A percentile compares a stretch with the other conserved stretches of the same genome.
Conservation (phyloP, 2,797 vertebrate species). For the Acrossocheilus wenchowensis region DNA sequence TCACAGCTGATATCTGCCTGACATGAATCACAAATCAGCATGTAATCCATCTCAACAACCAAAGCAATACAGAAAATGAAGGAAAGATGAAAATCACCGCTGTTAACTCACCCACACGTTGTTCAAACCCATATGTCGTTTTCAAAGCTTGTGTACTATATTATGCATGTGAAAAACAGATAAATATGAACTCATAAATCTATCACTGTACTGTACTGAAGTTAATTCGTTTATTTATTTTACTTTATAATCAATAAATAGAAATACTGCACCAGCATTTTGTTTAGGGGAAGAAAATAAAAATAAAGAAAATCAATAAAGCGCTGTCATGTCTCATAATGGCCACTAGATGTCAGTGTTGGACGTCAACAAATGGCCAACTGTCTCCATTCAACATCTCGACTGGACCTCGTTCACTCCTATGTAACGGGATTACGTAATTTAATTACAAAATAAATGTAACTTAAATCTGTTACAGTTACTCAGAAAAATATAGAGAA, state of each 20-base stretch:
- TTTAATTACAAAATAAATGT: too few relatives aligned
- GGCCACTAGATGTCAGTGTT: constrained; percentile 1
- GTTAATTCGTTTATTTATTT: neutral
- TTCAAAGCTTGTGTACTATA: neutral
- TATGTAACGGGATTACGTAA: too few relatives aligned
- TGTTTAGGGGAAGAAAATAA: neutral
- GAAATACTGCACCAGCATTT: neutral
- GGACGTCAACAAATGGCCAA: too few relatives aligned
- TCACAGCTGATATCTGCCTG: neutral
- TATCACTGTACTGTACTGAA: neutral
- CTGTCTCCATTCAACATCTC: neutral
- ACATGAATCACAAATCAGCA: constrained; percentile 1
- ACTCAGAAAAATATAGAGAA: too few relatives aligned
- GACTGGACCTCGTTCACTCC: too few relatives aligned
- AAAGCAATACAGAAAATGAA: neutral
- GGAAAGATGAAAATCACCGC: neutral
- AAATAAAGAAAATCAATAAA: neutral
- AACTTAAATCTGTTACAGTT: too few relatives aligned
- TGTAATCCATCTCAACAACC: neutral
- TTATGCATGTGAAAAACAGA: neutral
- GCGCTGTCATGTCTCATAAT: neutral
- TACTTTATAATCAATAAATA: neutral
- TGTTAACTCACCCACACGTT: neutral
- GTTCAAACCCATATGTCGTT: neutral
- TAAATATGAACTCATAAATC: neutral